Evolutionary conservation across 53 echinoderm and acorn worm species (phyloP).

Genomic region (Zoroaster sp.): DNA sequence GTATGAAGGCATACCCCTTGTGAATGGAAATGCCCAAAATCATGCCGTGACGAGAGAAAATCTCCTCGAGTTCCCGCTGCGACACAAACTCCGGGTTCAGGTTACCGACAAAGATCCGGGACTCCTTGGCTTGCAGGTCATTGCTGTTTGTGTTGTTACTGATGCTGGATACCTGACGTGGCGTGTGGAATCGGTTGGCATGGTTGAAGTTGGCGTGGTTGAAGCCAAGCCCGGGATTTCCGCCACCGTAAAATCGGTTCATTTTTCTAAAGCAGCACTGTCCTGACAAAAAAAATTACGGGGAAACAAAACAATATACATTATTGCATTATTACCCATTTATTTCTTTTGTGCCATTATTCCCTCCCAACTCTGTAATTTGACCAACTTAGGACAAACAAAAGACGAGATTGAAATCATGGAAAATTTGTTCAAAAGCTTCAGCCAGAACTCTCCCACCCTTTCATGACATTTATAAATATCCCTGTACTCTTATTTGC

Average conservation of each 20-base stretch:
- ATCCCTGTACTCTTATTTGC: too few relatives aligned
- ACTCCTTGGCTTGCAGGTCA: conserved; percentile 77
- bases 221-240: conserved; percentile 48
- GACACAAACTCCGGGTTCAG: conserved; percentile 84
- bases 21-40: conserved; percentile 83
- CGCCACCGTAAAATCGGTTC: conserved; percentile 50
- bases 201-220: conserved; percentile 15
- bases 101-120: conserved; percentile 91
- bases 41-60: conserved; percentile 73
- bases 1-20: conserved; percentile 90
- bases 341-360: too few relatives aligned
- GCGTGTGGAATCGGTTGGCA: conserved; percentile 16
- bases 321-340: too few relatives aligned
- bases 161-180: conserved; percentile 20
- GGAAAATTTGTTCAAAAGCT: too few relatives aligned
- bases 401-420: too few relatives aligned
- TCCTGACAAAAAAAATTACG: not conserved
- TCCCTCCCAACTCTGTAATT: too few relatives aligned
- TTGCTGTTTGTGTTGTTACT: conserved; percentile 93
- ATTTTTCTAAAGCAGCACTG: too few relatives aligned
- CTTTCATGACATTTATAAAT: too few relatives aligned
- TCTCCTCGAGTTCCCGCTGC: conserved; percentile 67
- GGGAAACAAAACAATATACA: not conserved
- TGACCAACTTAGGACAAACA: too few relatives aligned
- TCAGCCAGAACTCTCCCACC: too few relatives aligned